A percentile compares a stretch with the other conserved stretches of the same genome.
phyloP scores from a whole-genome alignment of 2,113 vertebrate species.

The Antechinus stuartii region DNA sequence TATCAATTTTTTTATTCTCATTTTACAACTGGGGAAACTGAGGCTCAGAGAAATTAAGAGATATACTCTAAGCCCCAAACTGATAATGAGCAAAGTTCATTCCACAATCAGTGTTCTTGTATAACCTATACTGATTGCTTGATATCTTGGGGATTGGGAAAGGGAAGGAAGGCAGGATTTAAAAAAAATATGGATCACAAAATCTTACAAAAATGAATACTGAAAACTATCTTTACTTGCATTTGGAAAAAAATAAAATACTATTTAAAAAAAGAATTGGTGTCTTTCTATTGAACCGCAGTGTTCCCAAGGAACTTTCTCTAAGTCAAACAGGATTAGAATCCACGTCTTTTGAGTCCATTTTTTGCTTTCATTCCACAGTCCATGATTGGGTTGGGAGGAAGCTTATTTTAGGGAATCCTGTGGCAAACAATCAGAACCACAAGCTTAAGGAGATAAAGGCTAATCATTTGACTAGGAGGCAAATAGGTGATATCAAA shows the following conservation, averaged over 20 bases:
- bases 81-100: neutral
- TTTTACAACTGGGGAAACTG: neutral
- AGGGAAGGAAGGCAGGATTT: too few relatives aligned
- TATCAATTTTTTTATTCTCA: neutral
- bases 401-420: neutral
- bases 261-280: neutral
- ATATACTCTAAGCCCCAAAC: neutral
- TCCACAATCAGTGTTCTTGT: neutral
- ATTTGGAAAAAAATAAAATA: too few relatives aligned
- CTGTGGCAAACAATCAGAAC: neutral
- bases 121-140: too few relatives aligned
- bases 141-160: too few relatives aligned
- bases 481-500: neutral
- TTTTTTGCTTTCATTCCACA: neutral
- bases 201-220: too few relatives aligned
- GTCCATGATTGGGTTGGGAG: neutral
- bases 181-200: too few relatives aligned
- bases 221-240: too few relatives aligned
- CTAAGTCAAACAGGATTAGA: neutral
- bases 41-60: neutral
- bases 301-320: neutral
- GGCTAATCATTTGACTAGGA: neutral
- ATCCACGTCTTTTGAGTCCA: neutral
- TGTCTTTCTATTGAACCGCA: neutral
- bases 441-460: neutral